These are phyloP conservation scores for Enteromius trimaculatus DNA, from an alignment of 2,797 vertebrate genomes.

Conservation along the genomic window DNA sequence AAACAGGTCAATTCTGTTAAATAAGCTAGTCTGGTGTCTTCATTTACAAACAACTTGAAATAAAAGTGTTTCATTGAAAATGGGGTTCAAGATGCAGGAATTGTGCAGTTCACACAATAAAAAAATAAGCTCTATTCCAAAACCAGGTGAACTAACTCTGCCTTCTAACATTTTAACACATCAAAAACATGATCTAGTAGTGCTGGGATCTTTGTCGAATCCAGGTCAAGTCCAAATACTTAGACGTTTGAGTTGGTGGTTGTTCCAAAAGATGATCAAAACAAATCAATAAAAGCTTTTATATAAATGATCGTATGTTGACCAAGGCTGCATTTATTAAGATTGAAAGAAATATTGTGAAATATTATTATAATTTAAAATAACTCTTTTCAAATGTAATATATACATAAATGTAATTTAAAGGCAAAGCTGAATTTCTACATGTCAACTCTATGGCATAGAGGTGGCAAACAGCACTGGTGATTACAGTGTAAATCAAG, in stretches of 20 bases:
- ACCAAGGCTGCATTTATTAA: not conserved
- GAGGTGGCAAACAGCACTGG: not conserved
- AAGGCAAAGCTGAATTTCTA: not conserved
- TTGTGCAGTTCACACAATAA: not conserved
- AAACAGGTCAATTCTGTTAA: slow-evolving; percentile 27
- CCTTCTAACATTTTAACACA: not conserved
- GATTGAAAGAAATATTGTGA: not conserved
- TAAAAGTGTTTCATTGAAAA: not conserved
- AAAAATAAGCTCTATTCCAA: not conserved
- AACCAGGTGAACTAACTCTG: not conserved
- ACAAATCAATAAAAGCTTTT: not conserved
- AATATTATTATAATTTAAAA: not conserved
- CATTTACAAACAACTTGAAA: slow-evolving; percentile 1
- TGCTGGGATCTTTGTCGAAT: not conserved
- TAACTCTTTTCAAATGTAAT: not conserved
- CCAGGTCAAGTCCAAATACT: not conserved
- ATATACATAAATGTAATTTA: not conserved
- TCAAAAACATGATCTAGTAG: not conserved
- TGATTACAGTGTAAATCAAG: slow-evolving; percentile 21
- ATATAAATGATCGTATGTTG: not conserved
- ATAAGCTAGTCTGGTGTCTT: not conserved
- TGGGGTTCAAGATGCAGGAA: not conserved
- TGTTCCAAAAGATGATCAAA: not conserved
- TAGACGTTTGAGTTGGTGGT: not conserved
- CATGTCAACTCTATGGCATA: not conserved